These are phyloP conservation scores for Myrmecophaga tridactyla DNA, from an alignment of 2,113 vertebrate genomes.

Conservation along the genomic window DNA sequence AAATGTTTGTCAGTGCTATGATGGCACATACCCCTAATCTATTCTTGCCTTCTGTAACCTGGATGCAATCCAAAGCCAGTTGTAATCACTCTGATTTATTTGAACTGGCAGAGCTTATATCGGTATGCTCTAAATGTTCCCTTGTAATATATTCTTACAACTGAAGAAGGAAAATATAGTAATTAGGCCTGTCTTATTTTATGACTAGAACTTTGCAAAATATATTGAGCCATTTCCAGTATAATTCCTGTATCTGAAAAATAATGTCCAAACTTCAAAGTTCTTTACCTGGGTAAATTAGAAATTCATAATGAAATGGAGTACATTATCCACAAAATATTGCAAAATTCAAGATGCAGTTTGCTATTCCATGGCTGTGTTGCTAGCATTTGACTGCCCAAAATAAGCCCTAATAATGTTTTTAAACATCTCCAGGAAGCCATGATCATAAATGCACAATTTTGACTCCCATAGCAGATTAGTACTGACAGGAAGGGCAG, in stretches of 20 bases:
- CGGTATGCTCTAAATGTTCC: not conserved
- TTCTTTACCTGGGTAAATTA: not conserved
- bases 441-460: not conserved
- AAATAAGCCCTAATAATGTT: not conserved
- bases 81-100: constrained; percentile 54
- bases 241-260: not conserved
- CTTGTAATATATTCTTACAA: constrained; percentile 39
- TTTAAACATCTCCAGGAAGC: constrained; percentile 14
- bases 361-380: not conserved
- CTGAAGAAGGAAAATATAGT: constrained; percentile 47
- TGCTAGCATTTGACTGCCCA: not conserved
- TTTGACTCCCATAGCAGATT: not conserved
- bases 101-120: constrained; percentile 14
- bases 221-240: not conserved
- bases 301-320: not conserved
- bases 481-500: not conserved
- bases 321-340: not conserved
- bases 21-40: constrained; percentile 27
- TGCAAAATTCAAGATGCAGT: not conserved
- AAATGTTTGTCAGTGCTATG: constrained; percentile 34
- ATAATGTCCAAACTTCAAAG: not conserved
- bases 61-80: constrained; percentile 48
- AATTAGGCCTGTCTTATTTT: constrained; percentile 63
- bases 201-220: constrained; percentile 21
- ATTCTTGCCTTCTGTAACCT: constrained; percentile 37